phyloP scores from a whole-genome alignment of 2,113 vertebrate species.

The Oreotrochilus melanogaster region DNA sequence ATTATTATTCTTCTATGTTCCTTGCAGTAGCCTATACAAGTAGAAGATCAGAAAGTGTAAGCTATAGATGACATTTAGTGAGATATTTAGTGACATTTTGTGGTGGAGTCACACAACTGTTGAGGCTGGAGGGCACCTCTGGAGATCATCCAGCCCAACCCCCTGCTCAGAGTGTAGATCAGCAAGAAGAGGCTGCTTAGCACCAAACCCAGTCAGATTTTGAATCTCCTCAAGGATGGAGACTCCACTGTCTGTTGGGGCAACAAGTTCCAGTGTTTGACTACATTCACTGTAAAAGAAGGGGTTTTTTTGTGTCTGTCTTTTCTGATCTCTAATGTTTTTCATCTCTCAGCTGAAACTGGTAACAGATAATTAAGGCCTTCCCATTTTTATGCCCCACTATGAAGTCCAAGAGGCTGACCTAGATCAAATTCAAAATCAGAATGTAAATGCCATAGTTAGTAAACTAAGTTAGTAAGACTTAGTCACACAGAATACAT shows the following conservation, averaged over 20 bases:
- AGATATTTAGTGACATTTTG: not conserved
- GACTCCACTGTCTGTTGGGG: not conserved
- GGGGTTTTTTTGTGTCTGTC: not conserved
- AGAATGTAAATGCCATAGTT: not conserved
- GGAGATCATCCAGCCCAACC: not conserved
- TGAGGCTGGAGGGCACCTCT: not conserved
- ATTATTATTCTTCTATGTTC: not conserved
- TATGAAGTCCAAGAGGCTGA: not conserved
- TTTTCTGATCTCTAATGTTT: not conserved
- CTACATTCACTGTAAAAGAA: not conserved
- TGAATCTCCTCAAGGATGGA: not conserved
- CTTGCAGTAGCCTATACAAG: not conserved
- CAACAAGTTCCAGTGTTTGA: not conserved
- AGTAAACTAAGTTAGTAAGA: not conserved
- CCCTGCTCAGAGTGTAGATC: not conserved
- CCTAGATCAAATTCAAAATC: not conserved
- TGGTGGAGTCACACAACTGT: not conserved
- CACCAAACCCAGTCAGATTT: not conserved
- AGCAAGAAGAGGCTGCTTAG: not conserved
- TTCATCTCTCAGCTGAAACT: not conserved
- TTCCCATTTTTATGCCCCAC: not conserved
- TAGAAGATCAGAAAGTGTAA: not conserved
- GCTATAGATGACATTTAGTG: not conserved
- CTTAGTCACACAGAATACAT: not conserved
- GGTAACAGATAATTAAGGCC: not conserved